phyloP scores from a whole-genome alignment of 2,888 invertebrate genomes.

The Xestia c-nigrum region DNA sequence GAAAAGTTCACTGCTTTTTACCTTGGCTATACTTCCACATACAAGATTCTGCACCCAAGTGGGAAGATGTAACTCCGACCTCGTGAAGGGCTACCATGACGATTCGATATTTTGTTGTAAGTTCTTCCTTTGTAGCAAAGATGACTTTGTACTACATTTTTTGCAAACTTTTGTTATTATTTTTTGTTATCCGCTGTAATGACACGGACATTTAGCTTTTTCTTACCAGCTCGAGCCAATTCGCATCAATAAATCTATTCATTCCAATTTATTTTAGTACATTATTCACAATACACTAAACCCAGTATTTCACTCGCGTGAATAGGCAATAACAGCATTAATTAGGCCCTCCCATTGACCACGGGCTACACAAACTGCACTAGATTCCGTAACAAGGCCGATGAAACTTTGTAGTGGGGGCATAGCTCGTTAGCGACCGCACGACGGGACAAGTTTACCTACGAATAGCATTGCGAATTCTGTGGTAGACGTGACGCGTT shows the following conservation, averaged over 20 bases:
- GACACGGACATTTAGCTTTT: not conserved
- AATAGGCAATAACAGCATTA: conserved; percentile 25
- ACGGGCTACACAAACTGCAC: conserved; percentile 24
- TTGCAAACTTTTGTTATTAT: not conserved
- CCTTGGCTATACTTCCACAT: not conserved
- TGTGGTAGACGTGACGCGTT: conserved; percentile 26
- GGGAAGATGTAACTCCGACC: not conserved
- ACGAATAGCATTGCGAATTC: conserved; percentile 48
- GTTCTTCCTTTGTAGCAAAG: not conserved
- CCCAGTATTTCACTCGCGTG: not conserved
- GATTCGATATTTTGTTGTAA: too few species aligned
- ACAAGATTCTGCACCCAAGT: not conserved
- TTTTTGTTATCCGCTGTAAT: not conserved
- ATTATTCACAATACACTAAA: not conserved
- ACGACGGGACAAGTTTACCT: conserved; percentile 47
- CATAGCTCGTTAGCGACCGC: conserved; percentile 61
- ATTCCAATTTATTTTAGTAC: not conserved
- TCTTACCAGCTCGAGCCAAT: not conserved
- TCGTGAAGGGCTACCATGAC: not conserved
- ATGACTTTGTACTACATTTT: not conserved
- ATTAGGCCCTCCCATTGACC: conserved; percentile 31
- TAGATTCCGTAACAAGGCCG: conserved; percentile 54
- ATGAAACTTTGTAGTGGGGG: conserved; percentile 58
- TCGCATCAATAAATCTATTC: not conserved
- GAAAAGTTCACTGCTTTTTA: too few species aligned